Evolutionary conservation across 2,797 vertebrate genomes (phyloP).

Genomic region (Lepilemur septentrionalis): DNA sequence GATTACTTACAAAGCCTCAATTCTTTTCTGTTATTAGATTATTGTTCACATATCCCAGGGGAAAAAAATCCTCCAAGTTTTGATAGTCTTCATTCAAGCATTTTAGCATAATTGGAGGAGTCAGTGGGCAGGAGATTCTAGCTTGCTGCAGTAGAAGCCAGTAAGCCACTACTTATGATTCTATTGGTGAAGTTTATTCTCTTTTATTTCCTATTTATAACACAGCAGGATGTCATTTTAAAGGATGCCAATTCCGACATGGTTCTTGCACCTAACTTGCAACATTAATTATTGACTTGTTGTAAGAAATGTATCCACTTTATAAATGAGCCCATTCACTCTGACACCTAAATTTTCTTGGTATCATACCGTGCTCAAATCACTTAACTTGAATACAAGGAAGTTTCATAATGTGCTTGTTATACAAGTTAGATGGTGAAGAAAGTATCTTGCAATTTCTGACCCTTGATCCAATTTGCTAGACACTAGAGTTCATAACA

Average conservation of each 20-base stretch:
- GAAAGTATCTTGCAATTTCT: not conserved
- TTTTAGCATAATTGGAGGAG: slow-evolving; percentile 43
- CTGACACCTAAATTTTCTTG: slow-evolving; percentile 34
- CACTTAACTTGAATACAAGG: not conserved
- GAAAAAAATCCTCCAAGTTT: not conserved
- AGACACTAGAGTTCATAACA: not conserved
- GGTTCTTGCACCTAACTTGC: slow-evolving; percentile 10
- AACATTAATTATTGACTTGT: slow-evolving; percentile 34
- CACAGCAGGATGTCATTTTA: slow-evolving; percentile 24
- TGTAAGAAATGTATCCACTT: not conserved
- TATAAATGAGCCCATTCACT: slow-evolving; percentile 37
- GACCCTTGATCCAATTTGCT: not conserved
- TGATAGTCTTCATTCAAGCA: slow-evolving; percentile 12
- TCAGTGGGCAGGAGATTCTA: not conserved
- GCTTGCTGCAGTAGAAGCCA: not conserved
- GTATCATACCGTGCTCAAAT: not conserved
- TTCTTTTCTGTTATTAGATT: not conserved
- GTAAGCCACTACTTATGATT: slow-evolving; percentile 46
- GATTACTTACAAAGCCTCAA: not conserved
- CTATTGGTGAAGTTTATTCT: not conserved
- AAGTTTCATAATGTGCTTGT: slow-evolving; percentile 2
- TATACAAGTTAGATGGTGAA: not conserved
- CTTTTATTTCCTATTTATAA: slow-evolving; percentile 19
- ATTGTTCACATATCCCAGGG: not conserved
- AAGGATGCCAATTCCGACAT: not conserved